Base-by-base conservation (phyloP, 2,797 vertebrate genomes). In the Craterocephalus amniculus region DNA sequence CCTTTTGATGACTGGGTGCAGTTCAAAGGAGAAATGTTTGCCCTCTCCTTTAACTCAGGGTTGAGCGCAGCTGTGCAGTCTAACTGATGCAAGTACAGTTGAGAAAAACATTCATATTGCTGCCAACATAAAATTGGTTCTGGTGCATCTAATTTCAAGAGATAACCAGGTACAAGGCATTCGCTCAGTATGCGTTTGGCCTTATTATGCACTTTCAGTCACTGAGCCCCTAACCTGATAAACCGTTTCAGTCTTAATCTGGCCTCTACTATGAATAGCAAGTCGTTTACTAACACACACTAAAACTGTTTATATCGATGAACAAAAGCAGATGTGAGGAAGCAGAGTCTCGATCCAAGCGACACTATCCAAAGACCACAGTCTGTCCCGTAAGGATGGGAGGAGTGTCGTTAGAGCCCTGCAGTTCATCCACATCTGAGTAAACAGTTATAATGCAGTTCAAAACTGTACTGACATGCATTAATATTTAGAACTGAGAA, bases 191-290 rank as follows among this genome's bases (percentile, higher is more conserved):
- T 68, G 54, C 69, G 60, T 70, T 43, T 72, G 56, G 24, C 54
- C 40, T 60, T 49, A 29, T 29, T 29, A 24, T 74, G 54, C 78
- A 72, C 71, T 62, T 64, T 65, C 75, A 79, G 72, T 66, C 67
- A 80, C 86, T 80, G 80, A 89, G 86, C 82, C 80, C 70, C 69
- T 90, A 86, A 91, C 79, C 82, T 88, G 85, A 89, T 89, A 91
- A 91, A 78, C 81, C 78, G 76, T 87, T 88, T 83, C 79, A 70
- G 67, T 78, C 76, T 78, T 83, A 85, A 80, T 81, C 76, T 80
- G 77, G 59, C 54, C 61, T 76, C 63, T 49, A 2, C 87, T 86
- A 80, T 85, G 87, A 91, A 89, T 88, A 91, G 67, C 22, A 1
- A 12, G 35, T 34, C 8, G 49, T 74, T 66, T 38, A 70, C 60